Percentiles rank a stretch among this genome's conserved stretches.
Conservation (phyloP, 2,888 invertebrate species). For the Nymphalis c-album region DNA sequence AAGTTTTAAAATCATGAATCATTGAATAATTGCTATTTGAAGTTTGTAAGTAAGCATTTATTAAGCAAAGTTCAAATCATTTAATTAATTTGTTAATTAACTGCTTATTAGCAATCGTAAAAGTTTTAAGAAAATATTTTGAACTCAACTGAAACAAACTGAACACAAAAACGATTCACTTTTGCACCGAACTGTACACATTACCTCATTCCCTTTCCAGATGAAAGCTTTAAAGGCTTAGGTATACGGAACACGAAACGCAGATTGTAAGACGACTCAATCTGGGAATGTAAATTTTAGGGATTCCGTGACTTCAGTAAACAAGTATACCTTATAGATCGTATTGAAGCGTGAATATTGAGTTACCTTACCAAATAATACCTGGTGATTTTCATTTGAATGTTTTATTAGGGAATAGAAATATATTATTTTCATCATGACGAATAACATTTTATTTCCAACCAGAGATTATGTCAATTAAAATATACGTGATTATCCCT, state of each 20-base stretch:
- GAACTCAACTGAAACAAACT: not conserved
- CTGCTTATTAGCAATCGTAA: no score
- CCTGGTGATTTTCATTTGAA: constrained; percentile 4
- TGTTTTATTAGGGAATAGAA: not conserved
- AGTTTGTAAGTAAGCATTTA: no score
- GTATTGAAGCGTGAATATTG: constrained; percentile 43
- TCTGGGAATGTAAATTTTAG: constrained; percentile 51
- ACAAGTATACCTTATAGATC: constrained; percentile 34
- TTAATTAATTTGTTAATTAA: no score
- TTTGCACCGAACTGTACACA: constrained; percentile 24
- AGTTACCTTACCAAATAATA: constrained; percentile 28
- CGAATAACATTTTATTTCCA: no score
- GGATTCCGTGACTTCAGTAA: constrained; percentile 42
- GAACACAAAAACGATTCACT: constrained; percentile 15
- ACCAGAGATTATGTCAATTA: no score
- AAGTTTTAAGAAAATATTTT: no score
- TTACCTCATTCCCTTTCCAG: constrained; percentile 23
- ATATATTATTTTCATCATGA: no score
- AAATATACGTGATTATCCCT: no score
- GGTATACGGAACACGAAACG: constrained; percentile 37
- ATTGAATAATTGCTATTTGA: no score
- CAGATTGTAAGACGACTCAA: constrained; percentile 40
- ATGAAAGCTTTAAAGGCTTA: constrained; percentile 38
- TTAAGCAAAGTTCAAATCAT: no score
- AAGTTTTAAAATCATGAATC: no score